Base-by-base conservation (phyloP, 2,797 vertebrate species). In the Pseudomugil gertrudae region DNA sequence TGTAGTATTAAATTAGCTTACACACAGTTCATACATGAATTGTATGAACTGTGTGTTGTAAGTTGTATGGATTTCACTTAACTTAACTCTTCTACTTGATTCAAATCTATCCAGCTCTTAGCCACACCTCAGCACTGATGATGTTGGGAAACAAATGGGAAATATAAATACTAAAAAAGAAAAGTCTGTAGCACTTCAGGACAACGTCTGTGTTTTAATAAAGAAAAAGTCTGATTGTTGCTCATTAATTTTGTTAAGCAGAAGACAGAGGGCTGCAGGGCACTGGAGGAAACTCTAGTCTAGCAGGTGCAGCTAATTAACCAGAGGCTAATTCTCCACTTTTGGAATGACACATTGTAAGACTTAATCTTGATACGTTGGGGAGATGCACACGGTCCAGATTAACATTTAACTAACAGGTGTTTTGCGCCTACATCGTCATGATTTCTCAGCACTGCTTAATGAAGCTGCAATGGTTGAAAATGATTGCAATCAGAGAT, bases 401-500 rank as follows among this genome's bases (percentile, higher is more conserved):
- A 88, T 83, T 85, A 83, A 79, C 80, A 67, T 65, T 65, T 64
- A 55, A 78, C 85, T 91, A 90, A 90, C 89, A 93, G 90, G 90
- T 91, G 90, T 88, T 87, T 85, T 67, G 7, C 61, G 8, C 63
- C 78, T 50, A 57, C 61, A 33, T 62, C 68, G 4, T 69, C 51
- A 72, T 56, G 60, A 87, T 88, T 92, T 88, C 62, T 35, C 65
- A 45, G 67, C 66, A 63, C 74, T 76, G 73, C 53, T 75, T 90
- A 91, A 93, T 91, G 89, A 92, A 78, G 72, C 87, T 57, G 78
- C 66, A 60, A 82, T 71, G 29, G 61, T 55, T 76, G 74, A 73
- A 68, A 79, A 81, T 92, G 89, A 93, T 90, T 91, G 89, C 90
- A 92, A 94, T 94, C 88, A 93, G 66, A 88, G 72, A 89, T 77